Evolutionary conservation across 2,113 vertebrate genomes (phyloP).

Genomic region (Pandion haliaetus): DNA sequence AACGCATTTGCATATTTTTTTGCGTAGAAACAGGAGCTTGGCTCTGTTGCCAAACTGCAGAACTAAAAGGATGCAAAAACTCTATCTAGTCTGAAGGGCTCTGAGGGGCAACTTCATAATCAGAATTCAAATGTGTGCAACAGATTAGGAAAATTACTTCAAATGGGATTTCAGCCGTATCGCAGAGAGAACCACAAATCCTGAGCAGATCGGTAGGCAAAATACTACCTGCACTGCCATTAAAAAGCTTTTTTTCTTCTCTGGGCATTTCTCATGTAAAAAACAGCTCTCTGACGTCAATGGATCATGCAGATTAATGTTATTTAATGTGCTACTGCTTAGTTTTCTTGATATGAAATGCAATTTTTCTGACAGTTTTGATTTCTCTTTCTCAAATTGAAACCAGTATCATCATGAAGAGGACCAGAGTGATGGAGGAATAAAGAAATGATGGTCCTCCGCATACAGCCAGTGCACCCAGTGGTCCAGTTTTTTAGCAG

Average conservation of each 20-base stretch:
- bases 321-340: neutral
- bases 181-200: neutral
- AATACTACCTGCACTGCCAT: neutral
- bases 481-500: neutral
- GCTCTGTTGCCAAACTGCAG: slow-evolving; percentile 42
- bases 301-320: neutral
- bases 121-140: slow-evolving; percentile 19
- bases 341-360: neutral
- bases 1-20: slow-evolving; percentile 58
- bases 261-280: neutral
- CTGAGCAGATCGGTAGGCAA: neutral
- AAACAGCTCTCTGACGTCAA: neutral
- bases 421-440: neutral
- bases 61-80: slow-evolving; percentile 61
- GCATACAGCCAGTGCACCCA: neutral
- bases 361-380: neutral
- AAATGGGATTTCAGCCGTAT: neutral
- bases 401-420: neutral
- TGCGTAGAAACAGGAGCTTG: slow-evolving; percentile 46
- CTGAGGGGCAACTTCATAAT: slow-evolving; percentile 19
- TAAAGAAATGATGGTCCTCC: neutral
- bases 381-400: neutral
- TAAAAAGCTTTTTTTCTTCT: neutral
- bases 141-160: neutral
- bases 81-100: slow-evolving; percentile 14